A percentile compares a stretch with the other conserved stretches of the same genome.
These are phyloP conservation scores for Karalla daura DNA, from an alignment of 2,797 vertebrate species.

Conservation along the genomic window DNA sequence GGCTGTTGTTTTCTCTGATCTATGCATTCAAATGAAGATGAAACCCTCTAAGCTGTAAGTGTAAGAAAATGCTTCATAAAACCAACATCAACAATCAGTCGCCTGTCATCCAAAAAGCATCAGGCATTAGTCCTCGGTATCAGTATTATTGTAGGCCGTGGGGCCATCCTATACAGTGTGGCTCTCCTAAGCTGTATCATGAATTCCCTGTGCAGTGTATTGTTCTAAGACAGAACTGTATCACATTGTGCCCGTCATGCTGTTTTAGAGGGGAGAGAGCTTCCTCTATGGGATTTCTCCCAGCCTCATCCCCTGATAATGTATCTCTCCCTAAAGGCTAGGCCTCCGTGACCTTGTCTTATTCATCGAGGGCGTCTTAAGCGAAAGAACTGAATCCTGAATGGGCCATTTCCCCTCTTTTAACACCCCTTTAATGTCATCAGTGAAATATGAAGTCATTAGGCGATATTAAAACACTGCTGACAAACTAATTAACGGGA, in stretches of 20 bases:
- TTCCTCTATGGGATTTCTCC: slow-evolving; percentile 80
- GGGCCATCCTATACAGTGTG: slow-evolving; percentile 62
- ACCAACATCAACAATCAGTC: slow-evolving; percentile 24
- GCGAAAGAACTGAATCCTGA: slow-evolving; percentile 85
- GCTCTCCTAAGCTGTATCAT: slow-evolving; percentile 69
- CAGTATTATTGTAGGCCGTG: slow-evolving; percentile 53
- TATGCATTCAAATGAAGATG: not conserved
- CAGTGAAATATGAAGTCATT: slow-evolving; percentile 99
- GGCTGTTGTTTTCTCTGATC: slow-evolving; percentile 6
- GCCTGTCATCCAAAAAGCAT: slow-evolving; percentile 27
- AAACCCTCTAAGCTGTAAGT: not conserved
- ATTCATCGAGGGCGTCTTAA: slow-evolving; percentile 80
- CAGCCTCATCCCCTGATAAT: slow-evolving; percentile 76
- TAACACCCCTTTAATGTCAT: slow-evolving; percentile 99
- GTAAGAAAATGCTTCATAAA: not conserved
- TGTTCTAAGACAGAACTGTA: slow-evolving; percentile 80
- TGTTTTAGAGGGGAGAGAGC: slow-evolving; percentile 80
- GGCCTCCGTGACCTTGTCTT: slow-evolving; percentile 82
- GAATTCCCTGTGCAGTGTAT: slow-evolving; percentile 76
- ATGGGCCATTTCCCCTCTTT: slow-evolving; percentile 98
- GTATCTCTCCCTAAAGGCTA: slow-evolving; percentile 82
- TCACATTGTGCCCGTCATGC: slow-evolving; percentile 85
- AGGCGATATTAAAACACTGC: slow-evolving; percentile 99
- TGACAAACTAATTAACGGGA: slow-evolving; percentile 99
- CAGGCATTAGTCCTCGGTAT: slow-evolving; percentile 44